phyloP scores from a whole-genome alignment of 2,113 vertebrate species.

The human (Homo sapiens) region GRCh38 chr11:70290001-70290500 shows the following conservation, averaged over 20 bases:
- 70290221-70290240: neutral
- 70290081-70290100: no score
- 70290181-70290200: neutral
- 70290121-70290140: neutral
- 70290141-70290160: neutral
- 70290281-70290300: neutral
- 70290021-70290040: no score
- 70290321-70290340: neutral
- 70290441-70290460: neutral
- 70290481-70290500: neutral
- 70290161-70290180: neutral
- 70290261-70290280: neutral
- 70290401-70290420: neutral
- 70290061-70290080: no score
- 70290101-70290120: neutral
- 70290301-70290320: neutral
- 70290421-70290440: neutral
- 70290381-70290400: neutral
- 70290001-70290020: no score
- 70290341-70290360: no score
- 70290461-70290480: neutral
- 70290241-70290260: neutral
- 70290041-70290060: no score
- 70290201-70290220: neutral
- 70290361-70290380: rapidly evolving